Conservation (phyloP, 1,140 invertebrate species). For the Drosophila santomea region DNA sequence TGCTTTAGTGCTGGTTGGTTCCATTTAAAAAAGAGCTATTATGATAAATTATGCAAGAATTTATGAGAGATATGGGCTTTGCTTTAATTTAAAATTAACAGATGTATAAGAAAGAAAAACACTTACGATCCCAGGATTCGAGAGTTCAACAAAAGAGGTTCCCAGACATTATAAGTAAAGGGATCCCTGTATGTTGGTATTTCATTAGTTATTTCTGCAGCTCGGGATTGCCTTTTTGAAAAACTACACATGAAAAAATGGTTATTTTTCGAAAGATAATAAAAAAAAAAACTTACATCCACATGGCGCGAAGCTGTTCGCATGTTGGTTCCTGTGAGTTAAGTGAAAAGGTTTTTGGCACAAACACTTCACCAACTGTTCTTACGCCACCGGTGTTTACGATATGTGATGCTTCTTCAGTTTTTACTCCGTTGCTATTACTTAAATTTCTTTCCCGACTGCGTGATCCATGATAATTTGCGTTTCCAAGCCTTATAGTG, state of each 20-base stretch:
- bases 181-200: constrained; percentile 92
- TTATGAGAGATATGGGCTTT: too few relatives aligned
- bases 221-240: constrained; percentile 93
- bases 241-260: constrained; percentile 85
- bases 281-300: constrained; percentile 87
- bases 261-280: neutral
- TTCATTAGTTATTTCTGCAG: constrained; percentile 93
- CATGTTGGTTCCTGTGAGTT: constrained; percentile 90
- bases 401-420: constrained; percentile 17
- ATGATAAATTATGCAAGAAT: too few relatives aligned
- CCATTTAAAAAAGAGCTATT: too few relatives aligned
- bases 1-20: too few relatives aligned
- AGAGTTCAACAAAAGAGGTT: constrained; percentile 87
- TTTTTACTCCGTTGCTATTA: constrained; percentile 24
- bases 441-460: constrained; percentile 40
- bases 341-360: constrained; percentile 71
- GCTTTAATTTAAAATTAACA: too few relatives aligned
- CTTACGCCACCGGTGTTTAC: constrained; percentile 26
- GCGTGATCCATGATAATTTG: constrained; percentile 49
- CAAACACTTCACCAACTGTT: constrained; percentile 73
- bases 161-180: constrained; percentile 92
- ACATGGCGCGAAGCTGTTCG: constrained; percentile 94
- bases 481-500: constrained; percentile 42
- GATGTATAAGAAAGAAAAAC: neutral
- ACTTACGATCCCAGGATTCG: constrained; percentile 86